phyloP scores from a whole-genome alignment of 2,113 vertebrate species.

The Clarias gariepinus region DNA sequence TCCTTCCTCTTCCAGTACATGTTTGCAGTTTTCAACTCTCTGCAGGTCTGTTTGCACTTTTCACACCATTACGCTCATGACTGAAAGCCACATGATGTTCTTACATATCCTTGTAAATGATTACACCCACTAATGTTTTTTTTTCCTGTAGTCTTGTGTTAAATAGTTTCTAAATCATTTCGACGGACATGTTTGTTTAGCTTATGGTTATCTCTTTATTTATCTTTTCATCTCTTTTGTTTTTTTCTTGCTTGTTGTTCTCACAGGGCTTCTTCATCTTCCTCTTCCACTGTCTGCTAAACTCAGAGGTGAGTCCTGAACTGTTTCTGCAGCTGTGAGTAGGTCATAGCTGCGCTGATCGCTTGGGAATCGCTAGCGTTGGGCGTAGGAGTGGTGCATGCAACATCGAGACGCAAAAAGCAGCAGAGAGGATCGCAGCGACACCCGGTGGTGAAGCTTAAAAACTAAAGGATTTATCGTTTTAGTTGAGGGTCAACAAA shows the following conservation, averaged over 20 bases:
- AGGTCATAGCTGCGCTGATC: slow-evolving; percentile 11
- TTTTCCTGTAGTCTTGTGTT: too few relatives aligned
- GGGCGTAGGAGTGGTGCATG: background rate
- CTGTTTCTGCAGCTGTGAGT: slow-evolving; percentile 46
- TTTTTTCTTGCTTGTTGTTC: slow-evolving; percentile 31
- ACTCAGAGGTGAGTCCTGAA: slow-evolving; percentile 86
- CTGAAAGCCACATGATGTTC: background rate
- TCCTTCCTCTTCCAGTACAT: slow-evolving; percentile 89
- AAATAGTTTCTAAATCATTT: slow-evolving; percentile 3
- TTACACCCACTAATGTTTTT: slow-evolving; percentile 15
- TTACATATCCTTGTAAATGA: background rate
- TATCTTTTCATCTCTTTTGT: slow-evolving; percentile 9
- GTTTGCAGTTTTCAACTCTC: slow-evolving; percentile 93
- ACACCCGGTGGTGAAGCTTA: slow-evolving; percentile 27
- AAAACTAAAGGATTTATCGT: too few relatives aligned
- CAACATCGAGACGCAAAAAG: background rate
- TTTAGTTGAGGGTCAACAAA: background rate
- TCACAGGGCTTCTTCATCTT: slow-evolving; percentile 97
- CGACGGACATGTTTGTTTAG: background rate
- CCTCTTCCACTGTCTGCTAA: slow-evolving; percentile 95
- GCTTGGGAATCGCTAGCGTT: slow-evolving; percentile 9
- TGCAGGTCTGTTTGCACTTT: slow-evolving; percentile 79
- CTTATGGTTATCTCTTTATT: background rate
- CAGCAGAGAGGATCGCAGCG: background rate
- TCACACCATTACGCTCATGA: slow-evolving; percentile 13